A percentile compares a stretch with the other conserved stretches of the same genome.
Conservation (phyloP, 2,888 invertebrate species). For the Priocnemis perturbator region DNA sequence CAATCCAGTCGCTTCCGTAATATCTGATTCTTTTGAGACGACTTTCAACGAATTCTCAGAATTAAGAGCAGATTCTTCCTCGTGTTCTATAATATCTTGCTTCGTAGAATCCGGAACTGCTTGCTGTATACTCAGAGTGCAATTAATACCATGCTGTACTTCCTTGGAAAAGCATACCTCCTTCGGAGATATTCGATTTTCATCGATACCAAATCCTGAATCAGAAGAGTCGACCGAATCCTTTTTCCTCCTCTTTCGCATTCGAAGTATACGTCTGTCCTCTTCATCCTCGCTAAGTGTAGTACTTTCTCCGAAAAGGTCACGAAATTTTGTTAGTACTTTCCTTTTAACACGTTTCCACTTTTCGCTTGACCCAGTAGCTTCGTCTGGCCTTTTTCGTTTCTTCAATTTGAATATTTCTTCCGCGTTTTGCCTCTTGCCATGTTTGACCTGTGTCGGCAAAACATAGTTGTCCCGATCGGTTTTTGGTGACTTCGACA, state of each 20-base stretch:
- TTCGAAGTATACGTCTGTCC: slow-evolving; percentile 22
- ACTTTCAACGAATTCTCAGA: not conserved
- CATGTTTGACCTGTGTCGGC: no score
- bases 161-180: no score
- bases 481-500: no score
- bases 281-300: slow-evolving; percentile 39
- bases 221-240: slow-evolving; percentile 29
- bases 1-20: slow-evolving; percentile 5
- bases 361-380: no score
- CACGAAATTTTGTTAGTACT: slow-evolving; percentile 18
- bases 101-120: not conserved
- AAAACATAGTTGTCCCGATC: no score
- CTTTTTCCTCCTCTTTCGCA: slow-evolving; percentile 19
- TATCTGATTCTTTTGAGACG: not conserved
- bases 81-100: not conserved
- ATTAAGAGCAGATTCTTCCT: not conserved
- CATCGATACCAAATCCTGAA: slow-evolving; percentile 14
- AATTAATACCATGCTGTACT: no score
- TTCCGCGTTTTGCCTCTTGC: no score
- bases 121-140: no score
- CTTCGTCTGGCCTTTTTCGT: no score
- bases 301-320: slow-evolving; percentile 18
- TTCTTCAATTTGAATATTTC: no score
- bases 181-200: not conserved
- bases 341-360: not conserved